Evolutionary conservation across 2,113 vertebrate species (phyloP).

Genomic region (Chloroceryle aenea): DNA sequence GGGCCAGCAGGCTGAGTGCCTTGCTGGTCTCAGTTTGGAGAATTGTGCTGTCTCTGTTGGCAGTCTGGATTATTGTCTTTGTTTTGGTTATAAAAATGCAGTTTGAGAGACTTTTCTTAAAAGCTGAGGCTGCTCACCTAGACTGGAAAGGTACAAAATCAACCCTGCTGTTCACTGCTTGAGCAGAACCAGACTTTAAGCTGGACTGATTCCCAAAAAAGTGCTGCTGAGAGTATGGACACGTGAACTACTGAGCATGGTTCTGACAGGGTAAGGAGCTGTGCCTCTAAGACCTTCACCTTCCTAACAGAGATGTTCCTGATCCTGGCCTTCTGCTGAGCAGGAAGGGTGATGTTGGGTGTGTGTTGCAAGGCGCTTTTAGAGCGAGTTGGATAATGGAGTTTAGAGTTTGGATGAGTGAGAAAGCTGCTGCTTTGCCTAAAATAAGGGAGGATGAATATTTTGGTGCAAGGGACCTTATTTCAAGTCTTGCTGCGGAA

Average conservation of each 20-base stretch:
- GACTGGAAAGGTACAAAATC: neutral
- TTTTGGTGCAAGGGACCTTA: neutral
- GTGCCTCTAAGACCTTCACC: neutral
- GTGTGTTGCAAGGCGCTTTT: neutral
- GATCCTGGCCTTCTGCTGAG: neutral
- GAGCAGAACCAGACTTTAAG: accelerated
- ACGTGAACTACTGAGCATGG: accelerated
- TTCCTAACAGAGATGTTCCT: accelerated
- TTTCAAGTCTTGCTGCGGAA: neutral
- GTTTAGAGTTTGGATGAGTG: neutral
- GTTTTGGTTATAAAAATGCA: neutral
- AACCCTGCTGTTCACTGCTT: neutral
- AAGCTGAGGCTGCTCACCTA: neutral
- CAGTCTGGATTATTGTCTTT: neutral
- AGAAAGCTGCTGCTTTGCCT: neutral
- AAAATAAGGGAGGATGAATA: neutral
- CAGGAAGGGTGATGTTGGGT: neutral
- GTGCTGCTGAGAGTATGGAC: accelerated
- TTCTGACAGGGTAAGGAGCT: accelerated
- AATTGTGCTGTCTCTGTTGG: neutral
- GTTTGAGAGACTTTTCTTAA: neutral
- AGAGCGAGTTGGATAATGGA: accelerated
- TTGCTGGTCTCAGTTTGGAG: neutral
- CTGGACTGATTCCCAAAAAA: neutral
- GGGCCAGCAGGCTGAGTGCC: neutral